phyloP scores from a whole-genome alignment of 1,140 invertebrate species.

The Venturia canescens region DNA sequence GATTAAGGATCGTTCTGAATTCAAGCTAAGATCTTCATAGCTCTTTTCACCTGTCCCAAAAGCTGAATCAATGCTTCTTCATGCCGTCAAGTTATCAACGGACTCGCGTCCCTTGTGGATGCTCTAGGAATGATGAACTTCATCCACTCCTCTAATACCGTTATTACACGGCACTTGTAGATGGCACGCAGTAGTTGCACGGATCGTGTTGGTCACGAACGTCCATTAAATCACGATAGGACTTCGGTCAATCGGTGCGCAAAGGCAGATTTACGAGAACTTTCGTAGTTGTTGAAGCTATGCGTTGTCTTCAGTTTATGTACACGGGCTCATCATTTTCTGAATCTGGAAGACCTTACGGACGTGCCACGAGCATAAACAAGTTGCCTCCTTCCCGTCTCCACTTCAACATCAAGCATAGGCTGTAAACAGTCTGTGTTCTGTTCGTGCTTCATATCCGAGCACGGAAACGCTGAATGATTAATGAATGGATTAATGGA shows the following conservation, averaged over 20 bases:
- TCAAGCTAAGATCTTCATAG: neutral
- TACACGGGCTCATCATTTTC: neutral
- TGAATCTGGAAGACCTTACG: neutral
- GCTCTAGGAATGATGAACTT: constrained; percentile 5
- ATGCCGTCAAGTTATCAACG: constrained; percentile 40
- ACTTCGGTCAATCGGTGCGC: constrained; percentile 53
- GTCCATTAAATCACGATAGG: constrained; percentile 58
- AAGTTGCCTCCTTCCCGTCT: neutral
- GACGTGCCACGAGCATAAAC: neutral
- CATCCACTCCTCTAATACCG: constrained; percentile 20
- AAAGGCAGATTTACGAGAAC: neutral
- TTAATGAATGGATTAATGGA: constrained; percentile 72
- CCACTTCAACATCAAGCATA: neutral
- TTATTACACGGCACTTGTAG: constrained; percentile 49
- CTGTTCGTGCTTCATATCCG: constrained; percentile 16
- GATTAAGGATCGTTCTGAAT: neutral
- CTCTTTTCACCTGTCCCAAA: neutral
- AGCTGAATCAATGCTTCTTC: constrained; percentile 36
- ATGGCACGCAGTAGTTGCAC: constrained; percentile 41
- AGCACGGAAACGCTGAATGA: constrained; percentile 56
- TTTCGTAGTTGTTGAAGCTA: neutral
- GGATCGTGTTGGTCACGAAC: constrained; percentile 48
- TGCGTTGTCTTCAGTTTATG: neutral
- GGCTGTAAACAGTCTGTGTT: constrained; percentile 5
- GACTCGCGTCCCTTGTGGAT: no score